Base-by-base conservation (phyloP, 64 coral and sea anemone species). In the Porites australiensis region DNA sequence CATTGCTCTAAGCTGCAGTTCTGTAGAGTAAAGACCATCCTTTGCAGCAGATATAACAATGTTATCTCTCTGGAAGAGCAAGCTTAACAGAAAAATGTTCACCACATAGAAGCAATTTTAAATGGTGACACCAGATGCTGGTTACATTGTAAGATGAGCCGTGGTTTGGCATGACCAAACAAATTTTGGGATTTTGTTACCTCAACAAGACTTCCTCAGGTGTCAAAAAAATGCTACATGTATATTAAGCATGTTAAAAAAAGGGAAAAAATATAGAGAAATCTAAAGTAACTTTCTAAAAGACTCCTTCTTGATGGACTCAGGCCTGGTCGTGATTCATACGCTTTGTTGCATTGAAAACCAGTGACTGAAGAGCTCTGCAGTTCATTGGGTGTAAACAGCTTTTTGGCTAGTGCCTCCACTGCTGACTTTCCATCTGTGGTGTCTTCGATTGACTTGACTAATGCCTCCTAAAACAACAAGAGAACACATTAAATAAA, bases 31-130 rank as follows among this genome's bases (percentile, higher is more conserved):
- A 64, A 86, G 63, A 86, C 82, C 61, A 86, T 86, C 64, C 82
- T 86, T 86, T 86, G 82, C 82, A 86, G 82, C 82, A 86, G 82
- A 86, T 70, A 86, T 70, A 86, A 86, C 82, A 86, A 86, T 70
- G 82, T 86, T 70, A 86, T 86, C 61, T 50, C 82, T 74, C 71
- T 74, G 71, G 71, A 74, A 74, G 71, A 74, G 71, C 71, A 74
- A 74, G 71, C 71, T 76, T 44, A 15, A 76, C 18, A 53, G 73
- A 46, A 76, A 76, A 18, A 50, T 76, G 72, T 76, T 76, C 73
- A 52, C 48, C 73, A 50, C 5, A 76, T 15, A 76, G 12, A 76
- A 51, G n/a, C 46, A 76, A 52, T 50, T 76, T 76, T 76, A 50
- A 76, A 76, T 44, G 73, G 47, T 76, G 73, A 50, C 73, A 76